phyloP scores from a whole-genome alignment of 2,797 vertebrate species.

The Hoplostethus mediterraneus region DNA sequence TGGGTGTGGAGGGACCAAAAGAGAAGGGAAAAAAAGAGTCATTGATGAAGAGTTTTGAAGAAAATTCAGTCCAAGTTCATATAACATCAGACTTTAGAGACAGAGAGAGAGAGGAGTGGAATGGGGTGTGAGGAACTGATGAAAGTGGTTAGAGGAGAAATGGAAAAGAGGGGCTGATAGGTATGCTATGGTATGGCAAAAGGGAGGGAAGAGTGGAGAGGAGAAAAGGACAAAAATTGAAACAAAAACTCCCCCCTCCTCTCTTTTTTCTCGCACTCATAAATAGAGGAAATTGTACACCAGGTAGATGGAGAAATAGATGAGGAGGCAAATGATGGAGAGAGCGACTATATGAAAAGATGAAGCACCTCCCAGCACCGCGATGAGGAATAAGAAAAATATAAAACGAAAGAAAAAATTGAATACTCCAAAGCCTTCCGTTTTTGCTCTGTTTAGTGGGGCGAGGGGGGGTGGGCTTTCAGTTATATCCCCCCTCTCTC shows the following conservation, averaged over 20 bases:
- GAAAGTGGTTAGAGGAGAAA: constrained; percentile 58
- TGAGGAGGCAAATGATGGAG: constrained; percentile 86
- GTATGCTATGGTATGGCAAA: constrained; percentile 60
- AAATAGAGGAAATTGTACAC: constrained; percentile 86
- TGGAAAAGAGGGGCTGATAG: constrained; percentile 60
- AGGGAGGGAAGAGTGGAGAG: constrained; percentile 53
- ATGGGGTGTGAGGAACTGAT: constrained; percentile 53
- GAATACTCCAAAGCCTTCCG: constrained; percentile 91
- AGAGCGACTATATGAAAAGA: constrained; percentile 88
- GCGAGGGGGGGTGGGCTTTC: constrained; percentile 65
- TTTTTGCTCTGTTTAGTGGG: constrained; percentile 82
- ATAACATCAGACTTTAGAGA: constrained; percentile 76
- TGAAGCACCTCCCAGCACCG: constrained; percentile 88
- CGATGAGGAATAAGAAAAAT: constrained; percentile 90
- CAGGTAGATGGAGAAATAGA: constrained; percentile 88
- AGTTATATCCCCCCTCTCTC: constrained; percentile 77
- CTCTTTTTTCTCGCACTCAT: constrained; percentile 79
- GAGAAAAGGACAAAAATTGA: constrained; percentile 52
- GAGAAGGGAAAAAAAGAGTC: constrained; percentile 76
- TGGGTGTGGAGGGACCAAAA: constrained; percentile 82
- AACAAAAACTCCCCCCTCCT: constrained; percentile 71
- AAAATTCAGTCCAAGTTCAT: constrained; percentile 84
- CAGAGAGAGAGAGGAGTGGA: constrained; percentile 56
- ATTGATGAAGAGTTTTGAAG: constrained; percentile 77
- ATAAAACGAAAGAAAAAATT: constrained; percentile 90